A percentile compares a stretch with the other conserved stretches of the same genome.
Evolutionary conservation across 2,113 vertebrate species (phyloP).

Genomic region (Eubucco bourcierii): DNA sequence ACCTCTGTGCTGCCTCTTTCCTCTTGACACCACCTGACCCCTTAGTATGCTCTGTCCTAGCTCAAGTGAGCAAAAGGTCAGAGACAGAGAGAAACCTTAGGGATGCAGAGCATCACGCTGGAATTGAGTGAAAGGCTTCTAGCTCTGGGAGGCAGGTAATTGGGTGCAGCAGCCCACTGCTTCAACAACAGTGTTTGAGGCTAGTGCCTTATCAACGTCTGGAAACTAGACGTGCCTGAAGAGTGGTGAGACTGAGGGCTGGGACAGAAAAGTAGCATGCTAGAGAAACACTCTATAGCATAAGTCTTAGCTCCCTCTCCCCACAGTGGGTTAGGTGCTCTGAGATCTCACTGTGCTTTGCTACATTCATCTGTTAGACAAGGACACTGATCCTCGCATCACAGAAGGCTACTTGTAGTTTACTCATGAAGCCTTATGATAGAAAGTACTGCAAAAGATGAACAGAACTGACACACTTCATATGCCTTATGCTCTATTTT

Average conservation of each 20-base stretch:
- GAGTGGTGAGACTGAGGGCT: background rate
- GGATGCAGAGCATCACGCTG: rapidly evolving
- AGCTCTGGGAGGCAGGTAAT: too few relatives aligned
- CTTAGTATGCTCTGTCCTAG: rapidly evolving
- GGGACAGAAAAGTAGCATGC: background rate
- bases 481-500: background rate
- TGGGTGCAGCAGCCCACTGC: too few relatives aligned
- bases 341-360: rapidly evolving
- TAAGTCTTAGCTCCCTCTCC: background rate
- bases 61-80: background rate
- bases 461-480: background rate
- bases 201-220: background rate
- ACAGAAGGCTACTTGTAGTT: background rate
- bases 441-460: background rate
- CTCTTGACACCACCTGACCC: background rate
- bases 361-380: background rate
- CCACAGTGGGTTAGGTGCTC: background rate
- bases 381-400: background rate
- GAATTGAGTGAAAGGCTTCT: background rate
- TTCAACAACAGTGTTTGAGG: background rate
- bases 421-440: background rate
- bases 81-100: rapidly evolving
- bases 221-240: background rate
- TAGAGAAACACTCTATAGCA: background rate
- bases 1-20: background rate